Evolutionary conservation across 2,797 vertebrate genomes (phyloP).

Genomic region (Lacerta agilis): DNA sequence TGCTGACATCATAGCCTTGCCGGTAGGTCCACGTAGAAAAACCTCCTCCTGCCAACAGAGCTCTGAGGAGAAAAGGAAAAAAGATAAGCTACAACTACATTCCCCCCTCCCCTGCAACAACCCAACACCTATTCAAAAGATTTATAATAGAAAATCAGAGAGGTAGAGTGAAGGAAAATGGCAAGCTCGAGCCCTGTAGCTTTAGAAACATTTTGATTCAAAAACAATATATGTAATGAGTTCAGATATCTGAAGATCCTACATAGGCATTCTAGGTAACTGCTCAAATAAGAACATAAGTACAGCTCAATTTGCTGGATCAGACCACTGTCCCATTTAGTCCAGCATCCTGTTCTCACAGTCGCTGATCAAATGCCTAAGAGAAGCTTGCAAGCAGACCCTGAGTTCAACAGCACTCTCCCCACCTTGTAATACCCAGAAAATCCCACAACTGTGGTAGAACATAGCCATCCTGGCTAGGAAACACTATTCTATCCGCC

Average conservation of each 20-base stretch:
- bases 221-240: not conserved
- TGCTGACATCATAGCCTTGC: conserved; percentile 98
- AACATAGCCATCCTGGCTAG: no score
- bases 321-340: no score
- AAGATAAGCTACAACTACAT: not conserved
- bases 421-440: no score
- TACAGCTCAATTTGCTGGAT: no score
- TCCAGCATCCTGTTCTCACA: no score
- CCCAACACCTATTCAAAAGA: not conserved
- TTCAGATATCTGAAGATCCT: not conserved
- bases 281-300: not conserved
- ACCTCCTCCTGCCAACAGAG: conserved; percentile 93
- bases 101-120: no score
- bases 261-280: not conserved
- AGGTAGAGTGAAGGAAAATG: not conserved
- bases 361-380: no score
- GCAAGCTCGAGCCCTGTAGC: not conserved
- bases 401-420: no score
- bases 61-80: conserved; percentile 80
- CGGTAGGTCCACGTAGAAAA: conserved; percentile 99
- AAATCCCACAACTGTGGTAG: no score
- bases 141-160: not conserved
- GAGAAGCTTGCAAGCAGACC: no score
- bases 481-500: not conserved
- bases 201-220: not conserved